These are phyloP conservation scores for Chiropotes sagulatus DNA, from an alignment of 2,797 vertebrate genomes.

Conservation along the genomic window DNA sequence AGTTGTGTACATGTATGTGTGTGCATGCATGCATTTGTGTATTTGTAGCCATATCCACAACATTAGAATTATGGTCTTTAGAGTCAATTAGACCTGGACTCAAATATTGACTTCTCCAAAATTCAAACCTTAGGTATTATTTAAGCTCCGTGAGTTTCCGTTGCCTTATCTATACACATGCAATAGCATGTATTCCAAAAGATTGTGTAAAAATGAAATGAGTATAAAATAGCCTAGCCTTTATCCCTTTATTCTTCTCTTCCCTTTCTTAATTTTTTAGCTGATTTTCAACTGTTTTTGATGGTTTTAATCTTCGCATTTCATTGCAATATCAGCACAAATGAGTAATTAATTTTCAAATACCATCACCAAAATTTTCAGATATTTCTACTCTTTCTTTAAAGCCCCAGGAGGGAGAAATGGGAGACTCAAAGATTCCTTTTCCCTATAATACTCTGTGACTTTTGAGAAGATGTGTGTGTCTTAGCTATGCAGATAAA, in stretches of 20 bases:
- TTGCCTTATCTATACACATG: background rate
- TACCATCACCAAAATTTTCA: background rate
- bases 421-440: background rate
- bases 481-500: background rate
- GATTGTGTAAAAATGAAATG: background rate
- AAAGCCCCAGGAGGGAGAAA: background rate
- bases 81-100: background rate
- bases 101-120: background rate
- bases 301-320: background rate
- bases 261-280: background rate
- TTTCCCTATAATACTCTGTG: background rate
- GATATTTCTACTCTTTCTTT: background rate
- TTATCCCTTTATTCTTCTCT: background rate
- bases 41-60: background rate
- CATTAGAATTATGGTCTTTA: background rate
- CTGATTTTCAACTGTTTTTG: background rate
- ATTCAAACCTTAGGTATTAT: background rate
- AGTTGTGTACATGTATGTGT: fast-evolving
- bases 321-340: background rate
- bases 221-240: background rate
- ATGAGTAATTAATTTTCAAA: conserved; percentile 28
- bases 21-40: background rate
- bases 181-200: background rate
- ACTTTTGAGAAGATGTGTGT: background rate
- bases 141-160: background rate